Base-by-base conservation (phyloP, 2,888 invertebrate genomes). In the Caenorhabditis zanzibari region DNA sequence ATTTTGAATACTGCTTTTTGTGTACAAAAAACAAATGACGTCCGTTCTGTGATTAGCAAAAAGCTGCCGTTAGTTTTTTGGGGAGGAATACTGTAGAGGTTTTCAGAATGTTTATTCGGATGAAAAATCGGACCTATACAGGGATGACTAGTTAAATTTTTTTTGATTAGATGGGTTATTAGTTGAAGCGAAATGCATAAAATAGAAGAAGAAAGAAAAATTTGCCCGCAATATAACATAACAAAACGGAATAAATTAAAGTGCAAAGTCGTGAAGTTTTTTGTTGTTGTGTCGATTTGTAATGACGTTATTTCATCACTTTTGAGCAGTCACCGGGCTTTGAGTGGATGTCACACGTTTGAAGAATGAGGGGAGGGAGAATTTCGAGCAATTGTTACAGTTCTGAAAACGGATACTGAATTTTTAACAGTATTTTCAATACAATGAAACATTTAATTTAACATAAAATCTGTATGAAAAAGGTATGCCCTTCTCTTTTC, bases 311-410 rank as follows among this genome's bases (percentile, higher is more conserved):
- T 4, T 56, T 19, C 22, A 38, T 82, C 63, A 83, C 69, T 83
- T 83, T 44, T 83, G 79, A 79, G 59, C 74, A 24, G 41, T 74
- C 63, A 82, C 72, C 69, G 77, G 63, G 22, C 68, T 74, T 28
- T 54, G 69, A 12, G 83, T 64, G 9, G 73, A 47, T 7, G 74
- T 68, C 28, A 79, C 79, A 71, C 74, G 73, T 64, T 83, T 83
- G 71, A 83, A 83, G 28, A 83, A 83, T 74, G 83, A 83, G n/a
- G 83, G 83, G 1, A 83, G 71, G 2, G 83, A 83, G 22, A 83
- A 79, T 38, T 79, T 74, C 7, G 79, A 41, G 59, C 79, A 73
- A 56, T 69, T 83, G 69, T 68, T 68, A 54, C 79, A 79, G 28
- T 71, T 79, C 83, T 83, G 47, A 19, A 47, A 47, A 47, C 12